Evolutionary conservation across 2,797 vertebrate genomes (phyloP).

Genomic region (Dermochelys coriacea): DNA sequence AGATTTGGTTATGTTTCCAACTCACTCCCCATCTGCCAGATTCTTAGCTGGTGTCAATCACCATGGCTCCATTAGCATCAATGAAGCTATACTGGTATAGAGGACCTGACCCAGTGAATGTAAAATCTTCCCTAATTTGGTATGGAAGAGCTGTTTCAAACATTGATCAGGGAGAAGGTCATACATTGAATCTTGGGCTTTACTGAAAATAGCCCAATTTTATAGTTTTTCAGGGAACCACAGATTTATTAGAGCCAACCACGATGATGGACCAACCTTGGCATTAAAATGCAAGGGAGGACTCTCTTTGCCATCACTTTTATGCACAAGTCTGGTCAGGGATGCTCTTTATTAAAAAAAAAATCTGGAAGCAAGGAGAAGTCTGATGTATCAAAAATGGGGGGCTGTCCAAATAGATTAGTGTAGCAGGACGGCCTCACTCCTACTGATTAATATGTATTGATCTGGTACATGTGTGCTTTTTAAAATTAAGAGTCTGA

Average conservation of each 20-base stretch:
- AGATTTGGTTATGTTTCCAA: background rate
- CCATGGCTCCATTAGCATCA: fast-evolving
- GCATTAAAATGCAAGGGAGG: background rate
- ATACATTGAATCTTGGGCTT: background rate
- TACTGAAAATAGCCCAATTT: background rate
- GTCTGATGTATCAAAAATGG: no score
- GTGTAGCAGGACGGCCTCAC: background rate
- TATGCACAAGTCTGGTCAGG: background rate
- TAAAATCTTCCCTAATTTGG: background rate
- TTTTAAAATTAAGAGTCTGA: background rate
- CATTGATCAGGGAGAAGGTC: background rate
- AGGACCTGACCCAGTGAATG: background rate
- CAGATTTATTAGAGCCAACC: background rate
- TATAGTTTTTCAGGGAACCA: background rate
- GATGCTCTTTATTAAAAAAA: background rate
- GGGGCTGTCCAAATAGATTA: background rate
- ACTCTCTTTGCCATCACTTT: background rate
- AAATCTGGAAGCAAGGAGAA: background rate
- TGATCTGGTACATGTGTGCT: background rate
- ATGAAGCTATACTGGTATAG: fast-evolving
- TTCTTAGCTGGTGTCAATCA: no score
- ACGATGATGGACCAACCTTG: background rate
- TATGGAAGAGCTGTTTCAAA: background rate
- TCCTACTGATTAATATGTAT: background rate
- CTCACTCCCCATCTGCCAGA: background rate